Percentiles rank a stretch among this genome's conserved stretches.
These are phyloP conservation scores for Talpa occidentalis DNA, from an alignment of 2,113 vertebrate genomes.

Conservation along the genomic window DNA sequence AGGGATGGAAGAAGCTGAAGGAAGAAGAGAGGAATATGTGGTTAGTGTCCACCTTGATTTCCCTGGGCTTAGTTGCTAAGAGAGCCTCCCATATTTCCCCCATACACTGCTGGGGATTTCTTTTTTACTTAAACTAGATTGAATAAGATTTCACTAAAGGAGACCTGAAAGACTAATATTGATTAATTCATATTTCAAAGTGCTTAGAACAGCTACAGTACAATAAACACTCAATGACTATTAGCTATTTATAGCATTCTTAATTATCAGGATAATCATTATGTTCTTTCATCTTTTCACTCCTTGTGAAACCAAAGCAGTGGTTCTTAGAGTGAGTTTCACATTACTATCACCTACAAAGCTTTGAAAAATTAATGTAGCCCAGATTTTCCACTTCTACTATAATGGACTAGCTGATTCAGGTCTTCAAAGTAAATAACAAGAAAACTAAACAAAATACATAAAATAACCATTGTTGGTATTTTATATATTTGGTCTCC, in stretches of 20 bases:
- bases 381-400: neutral
- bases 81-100: neutral
- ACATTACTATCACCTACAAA: neutral
- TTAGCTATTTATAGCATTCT: conserved; percentile 46
- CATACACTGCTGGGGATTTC: neutral
- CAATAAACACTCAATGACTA: conserved; percentile 5
- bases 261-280: conserved; percentile 51
- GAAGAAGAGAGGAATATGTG: neutral
- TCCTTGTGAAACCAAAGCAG: neutral
- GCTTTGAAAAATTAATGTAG: neutral
- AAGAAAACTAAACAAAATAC: neutral
- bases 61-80: neutral
- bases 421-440: neutral
- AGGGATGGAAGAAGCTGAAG: neutral
- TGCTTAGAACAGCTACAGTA: neutral
- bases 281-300: conserved; percentile 45
- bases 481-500: neutral
- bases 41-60: neutral
- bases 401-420: neutral
- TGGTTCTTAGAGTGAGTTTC: conserved; percentile 2
- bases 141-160: conserved; percentile 2
- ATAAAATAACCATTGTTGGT: neutral
- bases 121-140: neutral
- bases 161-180: conserved; percentile 19
- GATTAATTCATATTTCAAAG: conserved; percentile 52